phyloP scores from a whole-genome alignment of 2,113 vertebrate species.

The Cynocephalus volans region DNA sequence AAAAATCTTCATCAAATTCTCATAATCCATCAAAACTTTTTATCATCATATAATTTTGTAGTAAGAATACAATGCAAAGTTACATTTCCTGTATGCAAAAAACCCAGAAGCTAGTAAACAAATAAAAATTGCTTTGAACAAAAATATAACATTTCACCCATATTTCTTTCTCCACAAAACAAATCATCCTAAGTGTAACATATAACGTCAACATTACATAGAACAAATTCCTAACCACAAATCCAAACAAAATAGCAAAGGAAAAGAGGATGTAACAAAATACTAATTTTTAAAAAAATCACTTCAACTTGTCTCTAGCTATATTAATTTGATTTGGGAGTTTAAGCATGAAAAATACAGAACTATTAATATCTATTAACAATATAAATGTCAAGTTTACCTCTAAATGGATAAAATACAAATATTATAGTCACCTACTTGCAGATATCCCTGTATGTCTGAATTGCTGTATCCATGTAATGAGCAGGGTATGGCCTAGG shows the following conservation, averaged over 20 bases:
- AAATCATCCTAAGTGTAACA: neutral
- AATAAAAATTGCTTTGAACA: slow-evolving; percentile 29
- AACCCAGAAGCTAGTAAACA: neutral
- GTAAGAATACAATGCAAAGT: slow-evolving; percentile 26
- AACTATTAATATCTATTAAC: neutral
- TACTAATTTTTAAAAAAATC: neutral
- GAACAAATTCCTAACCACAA: slow-evolving; percentile 33
- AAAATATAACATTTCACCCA: neutral
- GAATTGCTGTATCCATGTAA: slow-evolving; percentile 99
- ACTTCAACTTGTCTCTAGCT: slow-evolving; percentile 4
- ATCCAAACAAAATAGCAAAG: slow-evolving; percentile 33
- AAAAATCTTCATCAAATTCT: neutral
- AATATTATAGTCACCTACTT: slow-evolving; percentile 91
- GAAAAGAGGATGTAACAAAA: neutral
- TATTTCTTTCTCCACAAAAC: slow-evolving; percentile 4
- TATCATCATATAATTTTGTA: neutral
- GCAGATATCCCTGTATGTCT: slow-evolving; percentile 98
- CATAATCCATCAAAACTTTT: neutral
- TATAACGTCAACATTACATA: neutral
- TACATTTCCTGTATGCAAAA: neutral
- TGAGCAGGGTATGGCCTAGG: slow-evolving; percentile 97
- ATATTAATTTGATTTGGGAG: neutral
- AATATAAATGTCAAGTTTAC: slow-evolving; percentile 1
- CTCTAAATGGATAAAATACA: neutral
- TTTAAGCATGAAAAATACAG: slow-evolving; percentile 7